Evolutionary conservation across 2,888 invertebrate genomes (phyloP).

Genomic region (Drosophila nr. perissopoda): DNA sequence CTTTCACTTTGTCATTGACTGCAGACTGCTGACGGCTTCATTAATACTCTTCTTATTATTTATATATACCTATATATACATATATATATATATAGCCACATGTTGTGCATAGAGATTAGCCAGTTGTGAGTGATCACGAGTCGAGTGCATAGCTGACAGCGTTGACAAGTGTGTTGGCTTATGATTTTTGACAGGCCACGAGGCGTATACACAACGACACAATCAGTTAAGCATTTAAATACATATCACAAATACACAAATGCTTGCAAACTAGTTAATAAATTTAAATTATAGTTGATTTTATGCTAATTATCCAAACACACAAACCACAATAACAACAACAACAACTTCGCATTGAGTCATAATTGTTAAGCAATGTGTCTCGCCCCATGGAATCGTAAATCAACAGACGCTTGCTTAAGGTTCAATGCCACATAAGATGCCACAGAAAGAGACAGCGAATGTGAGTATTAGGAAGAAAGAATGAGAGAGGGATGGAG

Average conservation of each 20-base stretch:
- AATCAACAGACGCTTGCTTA: slow-evolving; percentile 50
- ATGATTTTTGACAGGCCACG: slow-evolving; percentile 80
- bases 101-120: slow-evolving; percentile 50
- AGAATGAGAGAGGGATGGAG: not conserved
- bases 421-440: slow-evolving; percentile 71
- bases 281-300: slow-evolving; percentile 65
- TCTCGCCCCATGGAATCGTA: slow-evolving; percentile 46
- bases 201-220: slow-evolving; percentile 57
- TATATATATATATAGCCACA: slow-evolving; percentile 2
- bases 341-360: slow-evolving; percentile 45
- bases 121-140: slow-evolving; percentile 58
- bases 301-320: slow-evolving; percentile 61
- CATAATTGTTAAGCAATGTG: slow-evolving; percentile 56
- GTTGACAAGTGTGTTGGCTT: slow-evolving; percentile 82
- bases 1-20: slow-evolving; percentile 71
- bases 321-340: slow-evolving; percentile 15
- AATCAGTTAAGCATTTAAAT: slow-evolving; percentile 39
- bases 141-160: slow-evolving; percentile 48
- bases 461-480: not conserved
- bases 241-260: not conserved
- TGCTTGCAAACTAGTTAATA: slow-evolving; percentile 36
- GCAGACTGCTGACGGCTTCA: slow-evolving; percentile 79
- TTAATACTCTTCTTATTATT: slow-evolving; percentile 65
- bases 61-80: not conserved
- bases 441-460: slow-evolving; percentile 8